Evolutionary conservation across 2,888 invertebrate genomes (phyloP).

Genomic region (Trachelus tabidus): DNA sequence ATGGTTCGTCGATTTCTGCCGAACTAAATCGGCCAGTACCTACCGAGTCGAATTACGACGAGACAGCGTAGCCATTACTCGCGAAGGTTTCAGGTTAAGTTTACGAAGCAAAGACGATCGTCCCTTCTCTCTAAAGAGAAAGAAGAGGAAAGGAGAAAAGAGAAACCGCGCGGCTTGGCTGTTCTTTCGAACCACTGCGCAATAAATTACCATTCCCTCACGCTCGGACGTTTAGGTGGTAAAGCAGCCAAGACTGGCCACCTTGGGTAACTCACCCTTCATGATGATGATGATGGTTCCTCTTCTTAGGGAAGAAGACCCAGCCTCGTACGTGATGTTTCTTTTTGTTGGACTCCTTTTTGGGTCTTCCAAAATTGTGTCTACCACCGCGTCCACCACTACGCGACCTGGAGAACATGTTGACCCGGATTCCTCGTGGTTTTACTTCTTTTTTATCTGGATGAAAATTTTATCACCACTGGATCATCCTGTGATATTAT

Average conservation of each 20-base stretch:
- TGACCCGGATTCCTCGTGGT: not conserved
- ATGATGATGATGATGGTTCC: conserved; percentile 19
- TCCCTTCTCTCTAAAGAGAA: not conserved
- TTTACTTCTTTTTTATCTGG: not conserved
- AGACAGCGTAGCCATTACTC: not conserved
- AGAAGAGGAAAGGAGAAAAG: not conserved
- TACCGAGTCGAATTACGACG: not conserved
- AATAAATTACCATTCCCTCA: not conserved
- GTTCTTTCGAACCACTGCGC: not conserved
- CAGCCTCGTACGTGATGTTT: conserved; percentile 35
- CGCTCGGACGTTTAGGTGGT: not conserved
- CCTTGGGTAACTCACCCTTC: conserved; percentile 28
- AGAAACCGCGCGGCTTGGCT: not conserved
- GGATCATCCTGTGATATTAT: not conserved
- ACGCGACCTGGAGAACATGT: conserved; percentile 31
- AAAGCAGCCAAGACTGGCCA: not conserved
- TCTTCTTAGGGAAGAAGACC: conserved; percentile 29
- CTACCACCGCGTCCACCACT: conserved; percentile 28
- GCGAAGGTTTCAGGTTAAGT: not conserved
- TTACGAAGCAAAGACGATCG: not conserved
- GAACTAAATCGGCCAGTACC: not conserved
- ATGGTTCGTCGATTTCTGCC: not conserved
- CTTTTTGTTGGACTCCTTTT: conserved; percentile 30
- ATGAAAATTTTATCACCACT: not conserved
- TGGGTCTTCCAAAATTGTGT: conserved; percentile 24